A percentile compares a stretch with the other conserved stretches of the same genome.
Evolutionary conservation across 2,888 invertebrate species (phyloP).

Genomic region (Mythimna lalbum): DNA sequence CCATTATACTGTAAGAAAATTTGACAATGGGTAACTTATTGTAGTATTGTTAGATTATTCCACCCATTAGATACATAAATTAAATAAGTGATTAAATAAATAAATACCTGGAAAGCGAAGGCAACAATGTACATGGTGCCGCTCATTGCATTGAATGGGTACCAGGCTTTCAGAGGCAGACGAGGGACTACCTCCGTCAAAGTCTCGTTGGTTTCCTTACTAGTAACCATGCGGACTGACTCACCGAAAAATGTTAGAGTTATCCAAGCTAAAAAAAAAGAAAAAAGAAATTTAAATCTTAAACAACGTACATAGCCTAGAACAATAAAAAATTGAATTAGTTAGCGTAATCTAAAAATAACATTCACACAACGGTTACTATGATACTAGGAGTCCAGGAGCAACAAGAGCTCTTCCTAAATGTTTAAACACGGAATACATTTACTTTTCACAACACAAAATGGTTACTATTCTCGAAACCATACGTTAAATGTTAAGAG

Average conservation of each 20-base stretch:
- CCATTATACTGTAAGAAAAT: no score
- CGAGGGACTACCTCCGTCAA: conserved; percentile 93
- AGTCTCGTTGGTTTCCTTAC: conserved; percentile 94
- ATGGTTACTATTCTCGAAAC: conserved; percentile 14
- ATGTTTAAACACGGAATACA: conserved; percentile 11
- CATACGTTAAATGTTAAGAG: conserved; percentile 1
- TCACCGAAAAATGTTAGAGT: conserved; percentile 95
- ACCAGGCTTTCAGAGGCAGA: conserved; percentile 94
- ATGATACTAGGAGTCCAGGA: conserved; percentile 19
- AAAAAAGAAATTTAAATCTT: neutral
- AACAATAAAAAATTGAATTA: neutral
- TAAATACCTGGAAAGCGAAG: conserved; percentile 92
- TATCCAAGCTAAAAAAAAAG: conserved; percentile 92
- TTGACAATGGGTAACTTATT: no score
- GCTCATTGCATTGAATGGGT: conserved; percentile 94
- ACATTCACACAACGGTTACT: neutral
- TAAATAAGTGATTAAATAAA: neutral
- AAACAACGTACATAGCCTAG: no score
- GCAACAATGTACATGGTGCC: conserved; percentile 93
- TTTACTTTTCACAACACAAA: conserved; percentile 5
- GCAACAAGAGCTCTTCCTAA: conserved; percentile 13
- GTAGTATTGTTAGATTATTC: no score
- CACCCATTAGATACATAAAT: neutral
- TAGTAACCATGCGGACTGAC: conserved; percentile 92
- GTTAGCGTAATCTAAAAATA: neutral